A percentile compares a stretch with the other conserved stretches of the same genome.
Evolutionary conservation across 2,113 vertebrate species (phyloP).

Genomic region (Pomatostomus ruficeps): DNA sequence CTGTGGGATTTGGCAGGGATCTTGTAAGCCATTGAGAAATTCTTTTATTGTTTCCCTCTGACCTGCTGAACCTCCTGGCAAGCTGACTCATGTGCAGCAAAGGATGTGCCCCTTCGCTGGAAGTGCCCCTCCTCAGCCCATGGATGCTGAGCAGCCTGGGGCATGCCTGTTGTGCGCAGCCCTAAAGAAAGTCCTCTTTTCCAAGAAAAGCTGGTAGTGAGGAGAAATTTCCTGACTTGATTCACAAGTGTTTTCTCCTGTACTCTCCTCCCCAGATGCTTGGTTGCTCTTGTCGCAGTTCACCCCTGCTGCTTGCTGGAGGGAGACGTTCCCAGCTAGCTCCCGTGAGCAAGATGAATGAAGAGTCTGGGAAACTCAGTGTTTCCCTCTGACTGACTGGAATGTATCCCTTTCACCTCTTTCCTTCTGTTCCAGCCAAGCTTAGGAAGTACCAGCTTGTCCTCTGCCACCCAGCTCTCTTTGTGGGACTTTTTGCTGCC

Average conservation of each 20-base stretch:
- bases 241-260: background rate
- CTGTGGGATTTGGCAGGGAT: constrained; percentile 3
- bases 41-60: constrained; percentile 46
- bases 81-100: constrained; percentile 24
- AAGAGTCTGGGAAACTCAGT: background rate
- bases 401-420: background rate
- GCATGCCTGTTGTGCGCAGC: background rate
- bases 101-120: constrained; percentile 18
- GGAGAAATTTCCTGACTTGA: background rate
- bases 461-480: background rate
- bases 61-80: background rate
- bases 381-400: background rate
- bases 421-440: background rate
- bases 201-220: background rate
- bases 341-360: background rate
- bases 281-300: background rate
- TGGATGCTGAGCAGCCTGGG: background rate
- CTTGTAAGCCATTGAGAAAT: constrained; percentile 32
- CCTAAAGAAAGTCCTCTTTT: background rate
- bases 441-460: background rate
- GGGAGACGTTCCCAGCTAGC: background rate
- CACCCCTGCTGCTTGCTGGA: background rate
- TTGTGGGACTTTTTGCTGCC: background rate
- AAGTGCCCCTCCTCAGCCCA: background rate
- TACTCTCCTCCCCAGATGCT: background rate